Evolutionary conservation across 2,113 vertebrate genomes (phyloP).

Genomic region (Cyprinodon brontotheroides): DNA sequence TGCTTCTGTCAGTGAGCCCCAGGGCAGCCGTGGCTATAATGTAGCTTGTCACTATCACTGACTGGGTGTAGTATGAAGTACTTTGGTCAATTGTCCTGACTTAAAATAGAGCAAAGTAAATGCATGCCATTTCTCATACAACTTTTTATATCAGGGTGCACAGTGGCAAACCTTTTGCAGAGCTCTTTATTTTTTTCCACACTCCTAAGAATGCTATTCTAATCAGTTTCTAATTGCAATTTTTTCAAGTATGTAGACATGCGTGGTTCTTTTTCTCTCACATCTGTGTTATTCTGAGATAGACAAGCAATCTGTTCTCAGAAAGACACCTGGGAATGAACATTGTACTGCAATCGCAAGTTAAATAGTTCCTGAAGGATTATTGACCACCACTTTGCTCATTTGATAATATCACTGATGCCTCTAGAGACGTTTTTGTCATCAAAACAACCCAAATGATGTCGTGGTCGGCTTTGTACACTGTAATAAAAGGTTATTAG

Average conservation of each 20-base stretch:
- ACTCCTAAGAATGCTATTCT: not conserved
- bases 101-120: too few relatives aligned
- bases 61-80: too few relatives aligned
- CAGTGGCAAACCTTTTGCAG: too few relatives aligned
- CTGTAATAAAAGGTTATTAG: slow-evolving; percentile 21
- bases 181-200: not conserved
- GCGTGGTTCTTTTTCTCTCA: too few relatives aligned
- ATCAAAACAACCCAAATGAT: slow-evolving; percentile 15
- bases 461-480: not conserved
- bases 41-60: too few relatives aligned
- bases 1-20: too few relatives aligned
- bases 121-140: too few relatives aligned
- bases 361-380: not conserved
- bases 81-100: too few relatives aligned
- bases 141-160: too few relatives aligned
- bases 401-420: not conserved
- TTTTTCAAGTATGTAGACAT: too few relatives aligned
- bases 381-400: not conserved
- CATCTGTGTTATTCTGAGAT: not conserved
- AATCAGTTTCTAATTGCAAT: not conserved
- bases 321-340: not conserved
- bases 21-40: too few relatives aligned
- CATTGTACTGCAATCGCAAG: not conserved
- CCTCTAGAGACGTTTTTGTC: not conserved
- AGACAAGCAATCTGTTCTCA: not conserved